Conservation (phyloP, 1,140 invertebrate species). For the Hylyphantes graminicola region DNA sequence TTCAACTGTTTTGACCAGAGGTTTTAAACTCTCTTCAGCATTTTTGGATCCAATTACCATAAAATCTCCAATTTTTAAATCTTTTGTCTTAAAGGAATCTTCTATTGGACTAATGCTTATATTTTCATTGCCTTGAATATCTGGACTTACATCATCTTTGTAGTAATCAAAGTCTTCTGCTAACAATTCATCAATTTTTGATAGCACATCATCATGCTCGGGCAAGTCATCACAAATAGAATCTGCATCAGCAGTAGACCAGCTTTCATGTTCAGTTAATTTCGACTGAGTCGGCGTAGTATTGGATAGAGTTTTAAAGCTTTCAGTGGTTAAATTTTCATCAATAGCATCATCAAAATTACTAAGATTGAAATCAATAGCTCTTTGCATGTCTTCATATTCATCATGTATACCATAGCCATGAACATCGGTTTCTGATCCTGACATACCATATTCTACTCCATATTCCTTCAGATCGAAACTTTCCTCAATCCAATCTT, state of each 20-base stretch:
- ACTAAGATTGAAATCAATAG: constrained; percentile 46
- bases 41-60: too few species aligned
- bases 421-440: constrained; percentile 29
- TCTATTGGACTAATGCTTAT: neutral
- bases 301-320: constrained; percentile 46
- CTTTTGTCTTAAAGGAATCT: too few species aligned
- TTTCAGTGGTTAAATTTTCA: constrained; percentile 28
- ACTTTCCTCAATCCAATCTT: constrained; percentile 54
- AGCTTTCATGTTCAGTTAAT: constrained; percentile 36
- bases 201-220: constrained; percentile 48
- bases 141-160: constrained; percentile 10
- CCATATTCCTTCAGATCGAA: constrained; percentile 58
- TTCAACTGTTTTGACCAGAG: too few species aligned
- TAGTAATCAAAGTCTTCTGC: constrained; percentile 45
- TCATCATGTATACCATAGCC: constrained; percentile 14
- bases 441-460: constrained; percentile 24
- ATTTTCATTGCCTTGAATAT: neutral
- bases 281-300: constrained; percentile 15
- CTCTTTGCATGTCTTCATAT: constrained; percentile 43
- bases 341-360: constrained; percentile 38
- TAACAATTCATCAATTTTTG: constrained; percentile 52
- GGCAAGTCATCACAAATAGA: constrained; percentile 46
- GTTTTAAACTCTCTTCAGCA: too few species aligned
- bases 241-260: constrained; percentile 52
- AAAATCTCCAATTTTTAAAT: too few species aligned